These are phyloP conservation scores for Seriola quinqueradiata DNA, from an alignment of 2,113 vertebrate genomes.

Conservation along the genomic window DNA sequence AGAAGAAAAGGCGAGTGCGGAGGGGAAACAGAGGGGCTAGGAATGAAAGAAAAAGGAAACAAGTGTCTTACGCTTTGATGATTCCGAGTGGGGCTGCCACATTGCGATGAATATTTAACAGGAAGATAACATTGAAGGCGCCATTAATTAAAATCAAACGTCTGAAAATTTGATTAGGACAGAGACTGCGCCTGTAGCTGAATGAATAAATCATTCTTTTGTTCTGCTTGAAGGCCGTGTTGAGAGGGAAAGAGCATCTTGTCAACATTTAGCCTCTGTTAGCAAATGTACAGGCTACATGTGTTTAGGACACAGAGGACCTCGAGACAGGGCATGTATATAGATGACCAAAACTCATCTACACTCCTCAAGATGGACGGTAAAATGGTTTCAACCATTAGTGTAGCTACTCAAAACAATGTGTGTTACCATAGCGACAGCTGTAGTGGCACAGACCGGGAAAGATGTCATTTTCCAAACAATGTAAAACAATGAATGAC, in stretches of 20 bases:
- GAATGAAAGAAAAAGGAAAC: constrained; percentile 57
- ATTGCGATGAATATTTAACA: constrained; percentile 81
- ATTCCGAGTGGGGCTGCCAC: constrained; percentile 58
- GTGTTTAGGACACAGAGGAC: constrained; percentile 44
- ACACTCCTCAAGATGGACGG: neutral
- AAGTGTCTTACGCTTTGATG: constrained; percentile 71
- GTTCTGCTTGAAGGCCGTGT: constrained; percentile 68
- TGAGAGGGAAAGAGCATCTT: constrained; percentile 62
- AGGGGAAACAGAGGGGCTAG: constrained; percentile 18
- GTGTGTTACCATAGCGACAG: constrained; percentile 13
- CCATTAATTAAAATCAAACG: constrained; percentile 84
- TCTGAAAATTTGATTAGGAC: constrained; percentile 82
- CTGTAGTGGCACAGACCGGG: neutral
- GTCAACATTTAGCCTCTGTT: constrained; percentile 78
- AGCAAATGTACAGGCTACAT: constrained; percentile 46
- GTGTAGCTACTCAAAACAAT: neutral
- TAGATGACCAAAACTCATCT: neutral
- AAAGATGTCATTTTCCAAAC: neutral
- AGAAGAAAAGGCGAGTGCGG: constrained; percentile 9
- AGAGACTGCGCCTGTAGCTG: constrained; percentile 69
- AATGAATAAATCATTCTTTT: constrained; percentile 82
- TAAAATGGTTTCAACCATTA: neutral
- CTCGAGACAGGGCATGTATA: neutral
- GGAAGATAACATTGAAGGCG: constrained; percentile 77
- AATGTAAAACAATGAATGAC: neutral